Evolutionary conservation across 2,888 invertebrate species (phyloP).

Genomic region (Pandemis corylana): DNA sequence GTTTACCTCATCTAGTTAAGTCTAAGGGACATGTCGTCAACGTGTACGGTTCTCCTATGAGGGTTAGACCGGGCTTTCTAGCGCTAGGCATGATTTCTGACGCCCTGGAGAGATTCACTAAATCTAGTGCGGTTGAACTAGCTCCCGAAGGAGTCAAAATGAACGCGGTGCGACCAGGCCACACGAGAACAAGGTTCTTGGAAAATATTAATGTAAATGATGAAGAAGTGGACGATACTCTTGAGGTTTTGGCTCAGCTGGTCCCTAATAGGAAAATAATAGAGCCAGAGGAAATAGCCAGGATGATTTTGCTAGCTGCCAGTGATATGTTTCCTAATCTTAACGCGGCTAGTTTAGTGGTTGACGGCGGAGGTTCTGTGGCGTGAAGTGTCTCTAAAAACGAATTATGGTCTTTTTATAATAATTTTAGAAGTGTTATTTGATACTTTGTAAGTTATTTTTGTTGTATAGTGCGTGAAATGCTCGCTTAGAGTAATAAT

Average conservation of each 20-base stretch:
- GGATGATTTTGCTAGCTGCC: conserved; percentile 43
- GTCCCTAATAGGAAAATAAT: conserved; percentile 40
- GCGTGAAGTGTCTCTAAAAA: conserved; percentile 14
- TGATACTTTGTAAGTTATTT: background rate
- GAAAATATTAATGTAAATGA: conserved; percentile 41
- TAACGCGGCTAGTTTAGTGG: conserved; percentile 40
- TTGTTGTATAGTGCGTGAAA: background rate
- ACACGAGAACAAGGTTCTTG: conserved; percentile 41
- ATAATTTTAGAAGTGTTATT: background rate
- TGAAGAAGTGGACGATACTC: conserved; percentile 23
- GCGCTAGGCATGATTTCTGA: conserved; percentile 37
- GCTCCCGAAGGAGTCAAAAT: conserved; percentile 43
- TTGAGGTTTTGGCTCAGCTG: conserved; percentile 27
- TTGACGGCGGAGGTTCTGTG: conserved; percentile 32
- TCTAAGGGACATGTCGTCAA: conserved; percentile 44
- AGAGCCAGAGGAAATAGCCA: conserved; percentile 44
- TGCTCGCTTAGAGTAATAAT: background rate
- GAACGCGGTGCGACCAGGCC: conserved; percentile 43
- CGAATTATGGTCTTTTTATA: background rate
- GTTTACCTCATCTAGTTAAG: conserved; percentile 43
- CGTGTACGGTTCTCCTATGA: conserved; percentile 31
- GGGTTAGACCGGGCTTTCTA: conserved; percentile 42
- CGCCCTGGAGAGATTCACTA: conserved; percentile 44
- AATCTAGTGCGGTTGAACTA: conserved; percentile 40
- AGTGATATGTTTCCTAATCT: conserved; percentile 44